phyloP scores from a whole-genome alignment of 2,797 vertebrate genomes.

The Moxostoma hubbsi region DNA sequence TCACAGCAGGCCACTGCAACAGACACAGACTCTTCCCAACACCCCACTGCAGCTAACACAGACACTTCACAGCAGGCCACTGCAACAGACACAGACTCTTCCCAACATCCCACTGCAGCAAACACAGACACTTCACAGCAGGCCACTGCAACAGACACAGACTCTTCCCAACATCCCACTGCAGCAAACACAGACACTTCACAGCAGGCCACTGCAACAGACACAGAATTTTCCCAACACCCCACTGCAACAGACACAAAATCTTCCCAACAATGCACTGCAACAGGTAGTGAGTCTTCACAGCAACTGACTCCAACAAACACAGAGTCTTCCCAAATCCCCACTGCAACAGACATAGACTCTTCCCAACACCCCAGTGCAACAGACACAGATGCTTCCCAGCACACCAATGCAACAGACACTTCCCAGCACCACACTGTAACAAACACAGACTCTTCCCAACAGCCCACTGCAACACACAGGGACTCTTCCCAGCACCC shows the following conservation, averaged over 20 bases:
- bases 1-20: not conserved
- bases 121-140: not conserved
- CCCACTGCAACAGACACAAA: not conserved
- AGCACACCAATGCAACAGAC: not conserved
- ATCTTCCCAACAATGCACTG: not conserved
- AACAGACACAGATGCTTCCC: slow-evolving; percentile 27
- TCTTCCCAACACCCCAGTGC: slow-evolving; percentile 16
- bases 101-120: slow-evolving; percentile 39
- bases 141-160: not conserved
- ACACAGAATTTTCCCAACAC: slow-evolving; percentile 13
- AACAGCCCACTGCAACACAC: not conserved
- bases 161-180: not conserved
- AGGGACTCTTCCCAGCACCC: not conserved
- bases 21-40: slow-evolving; percentile 33
- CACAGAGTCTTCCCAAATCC: not conserved
- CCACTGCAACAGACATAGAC: not conserved
- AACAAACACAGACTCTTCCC: not conserved
- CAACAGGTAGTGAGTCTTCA: not conserved
- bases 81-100: not conserved
- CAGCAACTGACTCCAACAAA: slow-evolving; percentile 16
- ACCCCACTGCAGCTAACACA: not conserved
- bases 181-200: too few relatives aligned
- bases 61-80: not conserved
- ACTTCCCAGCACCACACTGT: slow-evolving; percentile 22
- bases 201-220: not conserved